These are phyloP conservation scores for Synergus gifuensis DNA, from an alignment of 2,888 invertebrate genomes.

Conservation along the genomic window DNA sequence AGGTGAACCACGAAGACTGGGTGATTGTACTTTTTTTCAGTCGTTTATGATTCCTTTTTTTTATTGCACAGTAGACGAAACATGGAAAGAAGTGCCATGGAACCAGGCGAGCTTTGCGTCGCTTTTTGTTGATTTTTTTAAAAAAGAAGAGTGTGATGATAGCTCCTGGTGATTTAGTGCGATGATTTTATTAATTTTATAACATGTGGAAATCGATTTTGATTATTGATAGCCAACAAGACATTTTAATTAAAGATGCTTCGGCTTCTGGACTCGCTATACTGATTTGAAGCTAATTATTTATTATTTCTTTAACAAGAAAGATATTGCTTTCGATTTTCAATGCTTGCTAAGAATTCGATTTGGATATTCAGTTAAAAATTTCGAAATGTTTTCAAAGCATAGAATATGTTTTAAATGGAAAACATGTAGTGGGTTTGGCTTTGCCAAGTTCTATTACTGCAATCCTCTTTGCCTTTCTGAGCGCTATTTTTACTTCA, in stretches of 20 bases:
- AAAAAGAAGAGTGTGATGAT: background rate
- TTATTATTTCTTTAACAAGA: background rate
- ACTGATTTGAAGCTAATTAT: background rate
- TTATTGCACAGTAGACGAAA: background rate
- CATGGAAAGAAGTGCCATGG: background rate
- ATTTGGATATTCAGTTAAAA: conserved; percentile 2
- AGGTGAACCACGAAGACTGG: conserved; percentile 40
- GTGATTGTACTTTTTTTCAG: conserved; percentile 1
- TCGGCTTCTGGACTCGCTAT: too few species aligned
- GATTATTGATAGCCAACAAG: background rate
- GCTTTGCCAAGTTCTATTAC: background rate
- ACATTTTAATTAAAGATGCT: background rate
- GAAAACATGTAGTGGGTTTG: conserved; percentile 1
- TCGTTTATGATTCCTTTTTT: conserved; percentile 10
- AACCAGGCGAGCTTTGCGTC: background rate
- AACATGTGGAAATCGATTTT: background rate
- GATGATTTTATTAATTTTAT: background rate
- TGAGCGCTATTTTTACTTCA: background rate
- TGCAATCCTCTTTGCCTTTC: background rate
- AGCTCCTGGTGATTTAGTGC: background rate
- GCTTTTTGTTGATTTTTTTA: conserved; percentile 3
- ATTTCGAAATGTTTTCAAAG: background rate
- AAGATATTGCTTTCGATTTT: background rate
- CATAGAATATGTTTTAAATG: background rate
- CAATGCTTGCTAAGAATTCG: background rate